phyloP scores from a whole-genome alignment of 2,797 vertebrate genomes.

The Calcarius lapponicus region DNA sequence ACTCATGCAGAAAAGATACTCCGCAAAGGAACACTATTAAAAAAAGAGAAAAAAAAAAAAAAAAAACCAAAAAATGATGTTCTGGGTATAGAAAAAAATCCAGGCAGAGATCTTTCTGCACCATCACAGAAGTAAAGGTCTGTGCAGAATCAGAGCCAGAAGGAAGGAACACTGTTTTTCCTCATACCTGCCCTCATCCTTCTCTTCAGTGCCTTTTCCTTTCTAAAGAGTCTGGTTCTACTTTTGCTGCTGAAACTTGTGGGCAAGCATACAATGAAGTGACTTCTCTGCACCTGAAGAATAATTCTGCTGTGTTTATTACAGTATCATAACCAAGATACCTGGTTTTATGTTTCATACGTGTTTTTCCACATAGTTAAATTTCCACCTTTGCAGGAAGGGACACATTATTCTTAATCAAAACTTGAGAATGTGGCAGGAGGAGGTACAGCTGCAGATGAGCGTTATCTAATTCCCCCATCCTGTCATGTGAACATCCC shows the following conservation, averaged over 20 bases:
- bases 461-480: conserved; percentile 76
- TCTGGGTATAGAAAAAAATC: background rate
- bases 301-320: background rate
- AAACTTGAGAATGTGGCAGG: conserved; percentile 51
- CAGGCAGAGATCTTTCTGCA: background rate
- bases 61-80: background rate
- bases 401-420: conserved; percentile 78
- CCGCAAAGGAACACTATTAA: background rate
- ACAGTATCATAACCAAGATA: background rate
- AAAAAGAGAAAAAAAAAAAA: background rate
- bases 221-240: background rate
- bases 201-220: background rate
- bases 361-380: conserved; percentile 22
- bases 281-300: background rate
- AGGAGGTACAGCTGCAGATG: conserved; percentile 71
- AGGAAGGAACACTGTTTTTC: background rate
- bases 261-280: background rate
- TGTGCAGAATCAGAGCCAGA: background rate
- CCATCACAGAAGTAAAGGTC: background rate
- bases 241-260: background rate
- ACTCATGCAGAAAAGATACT: background rate
- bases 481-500: conserved; percentile 80
- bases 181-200: background rate
- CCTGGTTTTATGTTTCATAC: background rate
- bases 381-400: conserved; percentile 65